Percentiles rank a stretch among this genome's conserved stretches.
phyloP scores from a whole-genome alignment of 2,888 invertebrate genomes.

The Pollenia griseotomentosa region DNA sequence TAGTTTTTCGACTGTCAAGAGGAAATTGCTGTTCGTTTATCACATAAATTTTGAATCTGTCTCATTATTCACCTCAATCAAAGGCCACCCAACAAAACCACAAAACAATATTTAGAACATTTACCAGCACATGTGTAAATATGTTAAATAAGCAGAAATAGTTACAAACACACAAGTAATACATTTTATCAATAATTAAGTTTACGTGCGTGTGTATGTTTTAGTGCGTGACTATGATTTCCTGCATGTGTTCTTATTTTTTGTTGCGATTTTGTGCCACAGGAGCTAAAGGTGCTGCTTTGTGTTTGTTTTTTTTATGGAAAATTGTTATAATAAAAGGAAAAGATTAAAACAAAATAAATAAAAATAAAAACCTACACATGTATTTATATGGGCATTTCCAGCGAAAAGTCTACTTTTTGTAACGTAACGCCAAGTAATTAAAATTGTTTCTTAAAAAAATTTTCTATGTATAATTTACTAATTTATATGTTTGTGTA shows the following conservation, averaged over 20 bases:
- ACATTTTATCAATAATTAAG: not conserved
- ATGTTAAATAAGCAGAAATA: not conserved
- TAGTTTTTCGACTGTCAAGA: no score
- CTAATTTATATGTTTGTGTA: no score
- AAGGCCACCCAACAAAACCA: not conserved
- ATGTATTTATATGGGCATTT: not conserved
- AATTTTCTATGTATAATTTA: no score
- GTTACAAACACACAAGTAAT: not conserved
- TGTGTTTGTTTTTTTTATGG: constrained; percentile 3
- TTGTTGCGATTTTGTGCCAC: not conserved
- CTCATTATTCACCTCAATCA: no score
- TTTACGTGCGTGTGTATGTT: not conserved
- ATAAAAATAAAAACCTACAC: constrained; percentile 9
- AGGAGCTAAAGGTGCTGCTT: not conserved
- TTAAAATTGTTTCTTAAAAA: no score
- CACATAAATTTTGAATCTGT: no score
- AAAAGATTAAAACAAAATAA: constrained; percentile 6
- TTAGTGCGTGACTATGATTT: not conserved
- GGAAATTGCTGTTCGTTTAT: no score
- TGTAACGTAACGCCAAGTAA: no score
- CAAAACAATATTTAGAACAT: not conserved
- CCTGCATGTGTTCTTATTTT: not conserved
- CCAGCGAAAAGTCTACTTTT: no score
- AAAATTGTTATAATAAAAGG: not conserved
- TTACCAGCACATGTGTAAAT: not conserved